Conservation (phyloP, 2,113 vertebrate species). For the Porphyrio hochstetteri region DNA sequence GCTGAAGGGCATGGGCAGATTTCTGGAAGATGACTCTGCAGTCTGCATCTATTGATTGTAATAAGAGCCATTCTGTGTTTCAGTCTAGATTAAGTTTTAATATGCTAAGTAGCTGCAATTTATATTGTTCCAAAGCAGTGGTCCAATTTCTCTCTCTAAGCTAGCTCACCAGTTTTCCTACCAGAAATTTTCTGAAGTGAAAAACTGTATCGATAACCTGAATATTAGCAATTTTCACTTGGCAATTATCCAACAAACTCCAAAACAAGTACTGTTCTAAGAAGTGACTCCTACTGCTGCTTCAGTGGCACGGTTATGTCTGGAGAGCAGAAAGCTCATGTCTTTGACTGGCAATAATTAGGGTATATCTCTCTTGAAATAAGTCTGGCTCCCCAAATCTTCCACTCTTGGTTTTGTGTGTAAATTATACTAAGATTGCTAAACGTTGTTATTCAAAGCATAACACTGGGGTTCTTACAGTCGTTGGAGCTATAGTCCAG, state of each 20-base stretch:
- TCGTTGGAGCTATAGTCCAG: background rate
- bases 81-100: background rate
- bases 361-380: background rate
- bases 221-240: background rate
- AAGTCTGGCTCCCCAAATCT: background rate
- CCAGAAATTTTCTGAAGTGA: background rate
- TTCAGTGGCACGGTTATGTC: background rate
- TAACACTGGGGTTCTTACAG: background rate
- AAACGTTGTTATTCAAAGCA: background rate
- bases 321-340: background rate
- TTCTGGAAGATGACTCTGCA: background rate
- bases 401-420: background rate
- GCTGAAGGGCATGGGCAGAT: constrained; percentile 2
- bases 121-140: background rate
- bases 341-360: background rate
- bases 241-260: background rate
- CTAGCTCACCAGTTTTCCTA: background rate
- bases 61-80: background rate
- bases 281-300: background rate
- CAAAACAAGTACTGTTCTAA: background rate
- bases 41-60: background rate
- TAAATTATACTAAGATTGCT: background rate
- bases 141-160: background rate
- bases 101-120: background rate
- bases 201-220: background rate